Base-by-base conservation (phyloP, 2,113 vertebrate species). In the Crotophaga sulcirostris region DNA sequence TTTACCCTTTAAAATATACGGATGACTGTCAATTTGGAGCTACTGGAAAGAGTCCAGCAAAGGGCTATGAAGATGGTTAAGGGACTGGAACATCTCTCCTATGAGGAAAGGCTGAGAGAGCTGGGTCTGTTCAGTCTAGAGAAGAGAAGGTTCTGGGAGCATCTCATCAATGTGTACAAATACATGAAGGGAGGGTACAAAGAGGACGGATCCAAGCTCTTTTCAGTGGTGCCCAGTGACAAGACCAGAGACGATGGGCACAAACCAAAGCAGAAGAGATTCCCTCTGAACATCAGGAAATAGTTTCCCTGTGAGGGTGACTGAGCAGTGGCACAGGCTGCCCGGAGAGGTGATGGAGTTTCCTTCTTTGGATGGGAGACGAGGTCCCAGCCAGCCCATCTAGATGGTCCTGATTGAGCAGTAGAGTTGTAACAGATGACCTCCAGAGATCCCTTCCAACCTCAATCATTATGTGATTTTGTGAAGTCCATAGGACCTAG, bases 381-480 rank as follows among this genome's bases (percentile, higher is more conserved):
- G 5, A 23, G 44, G 16, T 47, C 28, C 10, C 42, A 29, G 13
- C 15, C 3, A 74, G 7, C 7, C 1, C 0, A 26, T 74, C 7
- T n/a, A 31, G 33, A 12, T 70, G 26, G 7, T 13, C 23, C 29
- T 69, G 51, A 44, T 64, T 47, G 29, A 81, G 23, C 29, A 60
- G 23, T 12, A 12, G 3, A 3, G 2, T 45, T 63, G 24, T 29
- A 47, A 26, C 21, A 69, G 38, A 36, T 51, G 40, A 34, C 38
- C 9, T 44, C 12, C 31, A 69, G 45, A 45, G 7, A 8, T 34
- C 18, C 7, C 16, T 59, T 63, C 38, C 59, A 91, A 17, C 10
- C 3, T 42, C 87, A 64, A 42, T 17, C 24, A 11, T 49, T 52
- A 6, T 2, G 4, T 33, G 21, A 68, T 36, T 9, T 18, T 33